Evolutionary conservation across 2,113 vertebrate species (phyloP), one percentile per base, ranked within the genome.

Genomic region (Strigops habroptila): DNA sequence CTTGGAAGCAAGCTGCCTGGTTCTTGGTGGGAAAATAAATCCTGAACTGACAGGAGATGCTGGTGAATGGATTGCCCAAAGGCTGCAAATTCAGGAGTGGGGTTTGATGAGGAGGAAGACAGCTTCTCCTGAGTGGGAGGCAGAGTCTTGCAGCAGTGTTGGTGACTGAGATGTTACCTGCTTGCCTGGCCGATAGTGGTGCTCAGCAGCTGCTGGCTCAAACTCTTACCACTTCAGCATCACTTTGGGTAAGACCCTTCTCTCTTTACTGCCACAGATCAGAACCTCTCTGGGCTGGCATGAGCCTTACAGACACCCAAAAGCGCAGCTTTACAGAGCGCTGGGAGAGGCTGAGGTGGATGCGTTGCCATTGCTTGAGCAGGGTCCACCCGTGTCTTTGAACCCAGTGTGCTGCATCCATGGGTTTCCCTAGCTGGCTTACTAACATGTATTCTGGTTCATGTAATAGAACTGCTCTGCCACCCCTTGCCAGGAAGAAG

Each of bases 141-240:
- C 18, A 9, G 33, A 48, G 12, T 14, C 39, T 35, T 37, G 27
- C 10, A 30, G 80, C 46, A 48, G 14, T 53, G 30, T 17, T 43
- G 21, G 11, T 62, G 41, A 10, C 14, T 1, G 78, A 67, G 59
- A 14, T 0, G 7, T 51, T 53, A 15, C 25, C 33, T 1, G 1
- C 33, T 59, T 59, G 33, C 59, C 17, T 24, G 55, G 44, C 31
- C 30, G 17, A 7, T 37, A 18, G 64, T 2, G 4, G 11, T 33
- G 76, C 53, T 35, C 18, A 16, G 64, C 2, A 0, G 23, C 44
- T 82, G 59, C 71, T 10, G 0, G 3, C 35, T 67, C 24, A 17
- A 39, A 4, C 30, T 67, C 24, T 23, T 3, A 2, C 31, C 48
- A 10, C 67, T 53, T 19, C 27, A 63, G 53, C 84, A 31, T 39